Base-by-base conservation (phyloP, 1,140 invertebrate species). In the Tetramorium alpestre region DNA sequence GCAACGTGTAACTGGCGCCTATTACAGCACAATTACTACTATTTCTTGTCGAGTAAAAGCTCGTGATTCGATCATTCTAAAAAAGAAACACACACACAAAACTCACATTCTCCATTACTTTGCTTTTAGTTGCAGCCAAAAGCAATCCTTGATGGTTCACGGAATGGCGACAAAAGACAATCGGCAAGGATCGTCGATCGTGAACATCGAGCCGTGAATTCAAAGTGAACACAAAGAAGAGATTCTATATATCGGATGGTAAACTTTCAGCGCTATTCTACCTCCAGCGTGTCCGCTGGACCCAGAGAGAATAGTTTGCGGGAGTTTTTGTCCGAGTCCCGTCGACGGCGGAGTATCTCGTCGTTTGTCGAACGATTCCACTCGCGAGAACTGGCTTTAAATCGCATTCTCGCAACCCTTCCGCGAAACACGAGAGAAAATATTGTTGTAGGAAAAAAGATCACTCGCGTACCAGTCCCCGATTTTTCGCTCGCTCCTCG, bases 361-460 rank as follows among this genome's bases (percentile, higher is more conserved):
- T 72, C 85, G 88, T 87, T 69, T 56, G 77, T 73, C 25, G 77
- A 67, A 75, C 88, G 77, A 90, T 87, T 89, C 72, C 89, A 88
- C 87, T 89, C 77, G 77, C 56, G 58, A 73, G 77, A 78, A 28
- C 69, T 6, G 76, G 89, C 77, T 90, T 90, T 89, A 90, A 90
- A 89, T 58, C 88, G 58, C 41, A 41, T 49, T 75, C 86, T 82
- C 72, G 85, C 76, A 84, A 90, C 73, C 70, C 58, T 49, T 70
- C 47, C 67, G 51, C 25, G 18, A 49, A n/a, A 82, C 78, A 60
- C 51, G 89, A 90, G 86, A 87, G 88, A 89, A 90, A 90, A 67
- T 87, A 89, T 90, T 89, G 85, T 89, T 84, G 64, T 47, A 65
- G 38, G 65, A 84, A 72, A 60, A 84, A 84, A 87, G 72, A 90